A percentile compares a stretch with the other conserved stretches of the same genome.
Evolutionary conservation across 2,888 invertebrate species (phyloP).

Genomic region (Athalia rosae): DNA sequence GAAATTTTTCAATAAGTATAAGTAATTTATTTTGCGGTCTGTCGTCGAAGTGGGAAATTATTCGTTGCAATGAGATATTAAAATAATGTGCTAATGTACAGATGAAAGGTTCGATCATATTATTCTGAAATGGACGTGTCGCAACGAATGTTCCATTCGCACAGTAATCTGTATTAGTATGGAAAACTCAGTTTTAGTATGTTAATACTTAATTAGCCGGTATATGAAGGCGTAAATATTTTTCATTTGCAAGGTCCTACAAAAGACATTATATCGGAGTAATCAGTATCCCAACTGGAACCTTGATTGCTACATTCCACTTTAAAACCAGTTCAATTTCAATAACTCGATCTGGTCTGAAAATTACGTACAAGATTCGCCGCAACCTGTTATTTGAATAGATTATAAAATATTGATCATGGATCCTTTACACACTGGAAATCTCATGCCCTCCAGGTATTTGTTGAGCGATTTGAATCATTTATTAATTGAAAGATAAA

Average conservation of each 20-base stretch:
- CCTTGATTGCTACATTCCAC: background rate
- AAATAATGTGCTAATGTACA: no score
- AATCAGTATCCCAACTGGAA: background rate
- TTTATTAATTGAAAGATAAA: no score
- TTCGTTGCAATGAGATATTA: no score
- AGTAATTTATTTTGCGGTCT: no score
- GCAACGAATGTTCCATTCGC: no score
- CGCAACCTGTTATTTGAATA: conserved; percentile 27
- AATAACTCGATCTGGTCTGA: background rate
- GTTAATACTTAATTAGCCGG: background rate
- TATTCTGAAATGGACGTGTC: no score
- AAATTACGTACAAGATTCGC: background rate
- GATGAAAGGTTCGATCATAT: no score
- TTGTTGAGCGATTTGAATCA: background rate
- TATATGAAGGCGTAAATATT: background rate
- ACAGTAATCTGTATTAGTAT: no score
- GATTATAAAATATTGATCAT: background rate
- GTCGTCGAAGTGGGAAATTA: no score
- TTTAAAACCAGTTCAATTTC: conserved; percentile 25
- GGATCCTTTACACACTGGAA: background rate
- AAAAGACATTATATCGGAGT: background rate
- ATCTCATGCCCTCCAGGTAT: background rate
- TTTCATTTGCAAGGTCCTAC: background rate
- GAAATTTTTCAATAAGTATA: no score
- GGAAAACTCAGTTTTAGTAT: background rate